Evolutionary conservation across 2,113 vertebrate genomes (phyloP).

Genomic region (Ramphastos sulfuratus): DNA sequence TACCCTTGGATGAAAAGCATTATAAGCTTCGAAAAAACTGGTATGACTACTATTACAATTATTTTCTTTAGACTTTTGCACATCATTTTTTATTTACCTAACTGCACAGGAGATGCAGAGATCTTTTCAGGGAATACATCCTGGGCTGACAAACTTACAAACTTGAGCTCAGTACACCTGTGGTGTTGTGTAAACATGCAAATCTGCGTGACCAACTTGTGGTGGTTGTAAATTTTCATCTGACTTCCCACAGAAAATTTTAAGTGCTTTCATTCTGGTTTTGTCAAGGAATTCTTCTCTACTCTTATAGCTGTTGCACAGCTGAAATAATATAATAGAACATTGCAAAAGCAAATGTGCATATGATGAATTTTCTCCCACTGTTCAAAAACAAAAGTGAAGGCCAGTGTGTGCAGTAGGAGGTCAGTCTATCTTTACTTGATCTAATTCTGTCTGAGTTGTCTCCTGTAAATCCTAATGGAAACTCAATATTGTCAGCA

Average conservation of each 20-base stretch:
- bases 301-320: not conserved
- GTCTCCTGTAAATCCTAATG: constrained; percentile 49
- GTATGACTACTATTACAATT: not conserved
- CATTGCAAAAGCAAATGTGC: not conserved
- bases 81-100: not conserved
- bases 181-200: not conserved
- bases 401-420: constrained; percentile 13
- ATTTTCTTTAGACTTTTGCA: not conserved
- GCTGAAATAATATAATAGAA: constrained; percentile 17
- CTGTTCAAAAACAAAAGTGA: constrained; percentile 27
- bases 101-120: not conserved
- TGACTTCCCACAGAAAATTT: constrained; percentile 3
- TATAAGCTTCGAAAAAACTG: not conserved
- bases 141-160: not conserved
- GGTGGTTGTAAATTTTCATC: not conserved
- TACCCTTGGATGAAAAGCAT: not conserved
- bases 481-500: constrained; percentile 58
- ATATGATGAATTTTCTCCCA: constrained; percentile 49
- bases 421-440: constrained; percentile 29
- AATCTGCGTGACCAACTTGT: constrained; percentile 36
- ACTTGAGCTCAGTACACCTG: not conserved
- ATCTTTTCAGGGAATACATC: not conserved
- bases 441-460: constrained; percentile 53
- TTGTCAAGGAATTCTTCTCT: not conserved
- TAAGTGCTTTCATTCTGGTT: constrained; percentile 10